These are phyloP conservation scores for Yponomeuta sedellus DNA, from an alignment of 2,888 invertebrate genomes.

Conservation along the genomic window DNA sequence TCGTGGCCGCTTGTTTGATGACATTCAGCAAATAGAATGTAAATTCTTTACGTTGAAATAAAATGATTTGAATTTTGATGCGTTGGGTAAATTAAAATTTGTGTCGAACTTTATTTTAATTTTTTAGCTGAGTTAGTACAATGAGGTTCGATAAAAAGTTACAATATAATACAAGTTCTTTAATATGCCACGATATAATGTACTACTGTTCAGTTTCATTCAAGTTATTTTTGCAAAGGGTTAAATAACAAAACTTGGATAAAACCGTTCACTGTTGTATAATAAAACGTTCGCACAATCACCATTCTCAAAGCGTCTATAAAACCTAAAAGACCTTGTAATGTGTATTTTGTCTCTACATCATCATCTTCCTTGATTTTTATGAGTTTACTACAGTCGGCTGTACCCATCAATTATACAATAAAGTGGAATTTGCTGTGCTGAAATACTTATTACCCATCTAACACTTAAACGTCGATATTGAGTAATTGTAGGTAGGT, in stretches of 20 bases:
- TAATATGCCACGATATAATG: not conserved
- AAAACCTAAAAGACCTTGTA: conserved; percentile 9
- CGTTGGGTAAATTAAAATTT: no score
- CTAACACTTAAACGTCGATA: not conserved
- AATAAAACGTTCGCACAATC: conserved; percentile 34
- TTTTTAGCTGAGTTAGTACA: no score
- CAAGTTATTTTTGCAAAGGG: not conserved
- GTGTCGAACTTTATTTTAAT: no score
- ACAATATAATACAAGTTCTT: no score
- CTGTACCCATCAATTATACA: not conserved
- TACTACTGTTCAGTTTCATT: not conserved
- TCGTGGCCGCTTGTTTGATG: conserved; percentile 10
- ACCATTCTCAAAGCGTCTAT: conserved; percentile 53
- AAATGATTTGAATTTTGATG: no score
- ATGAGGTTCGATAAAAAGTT: no score
- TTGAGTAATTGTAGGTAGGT: not conserved
- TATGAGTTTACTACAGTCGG: not conserved
- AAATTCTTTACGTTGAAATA: no score
- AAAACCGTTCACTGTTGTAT: conserved; percentile 23
- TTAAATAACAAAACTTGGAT: conserved; percentile 21
- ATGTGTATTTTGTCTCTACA: conserved; percentile 7
- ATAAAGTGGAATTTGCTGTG: not conserved
- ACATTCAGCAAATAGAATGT: no score
- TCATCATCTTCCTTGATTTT: not conserved
- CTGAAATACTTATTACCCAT: not conserved